Conservation (phyloP, 1,140 invertebrate genomes). For the Cydia fagiglandana region DNA sequence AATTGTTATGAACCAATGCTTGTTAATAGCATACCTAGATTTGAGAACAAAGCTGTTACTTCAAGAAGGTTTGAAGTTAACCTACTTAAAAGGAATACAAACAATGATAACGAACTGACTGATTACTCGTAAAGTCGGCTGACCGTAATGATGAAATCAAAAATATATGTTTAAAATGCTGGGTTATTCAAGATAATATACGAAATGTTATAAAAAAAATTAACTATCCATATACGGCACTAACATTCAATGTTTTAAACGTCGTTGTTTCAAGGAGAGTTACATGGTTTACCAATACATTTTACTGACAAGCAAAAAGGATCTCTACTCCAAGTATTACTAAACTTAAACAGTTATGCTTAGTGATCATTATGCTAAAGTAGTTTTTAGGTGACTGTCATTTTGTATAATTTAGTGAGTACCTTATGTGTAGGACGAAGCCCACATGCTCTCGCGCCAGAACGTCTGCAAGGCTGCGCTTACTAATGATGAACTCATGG, state of each 20-base stretch:
- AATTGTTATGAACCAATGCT: no score
- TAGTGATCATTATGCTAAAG: background rate
- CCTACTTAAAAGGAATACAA: no score
- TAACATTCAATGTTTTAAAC: no score
- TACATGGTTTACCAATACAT: no score
- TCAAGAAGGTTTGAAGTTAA: no score
- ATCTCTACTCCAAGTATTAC: no score
- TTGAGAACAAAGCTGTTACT: no score
- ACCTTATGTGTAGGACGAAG: slow-evolving; percentile 41
- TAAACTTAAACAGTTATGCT: background rate
- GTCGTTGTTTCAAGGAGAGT: no score
- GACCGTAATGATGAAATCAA: background rate
- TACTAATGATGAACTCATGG: slow-evolving; percentile 29
- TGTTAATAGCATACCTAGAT: no score
- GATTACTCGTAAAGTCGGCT: no score
- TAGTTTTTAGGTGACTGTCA: slow-evolving; percentile 8
- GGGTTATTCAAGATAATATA: background rate
- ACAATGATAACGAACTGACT: no score
- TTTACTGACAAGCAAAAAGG: no score
- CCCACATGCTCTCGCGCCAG: slow-evolving; percentile 42
- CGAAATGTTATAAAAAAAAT: background rate
- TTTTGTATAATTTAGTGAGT: background rate
- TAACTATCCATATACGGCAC: background rate
- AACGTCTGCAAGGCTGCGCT: slow-evolving; percentile 49
- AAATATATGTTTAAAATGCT: background rate